Evolutionary conservation across 2,797 vertebrate genomes (phyloP).

Genomic region (Triplophysa bombifrons): DNA sequence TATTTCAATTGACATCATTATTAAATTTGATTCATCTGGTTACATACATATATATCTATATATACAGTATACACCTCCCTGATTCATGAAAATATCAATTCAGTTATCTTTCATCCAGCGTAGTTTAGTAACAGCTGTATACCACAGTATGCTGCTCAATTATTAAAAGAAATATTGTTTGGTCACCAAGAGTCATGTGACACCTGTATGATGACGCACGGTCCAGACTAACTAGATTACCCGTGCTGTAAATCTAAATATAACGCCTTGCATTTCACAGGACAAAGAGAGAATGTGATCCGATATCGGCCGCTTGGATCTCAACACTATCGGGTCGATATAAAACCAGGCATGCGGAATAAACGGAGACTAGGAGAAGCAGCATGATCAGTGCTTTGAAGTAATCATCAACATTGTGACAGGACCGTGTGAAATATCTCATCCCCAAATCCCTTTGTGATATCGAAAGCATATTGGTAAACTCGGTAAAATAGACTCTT

Average conservation of each 20-base stretch:
- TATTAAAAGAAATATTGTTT: conserved; percentile 16
- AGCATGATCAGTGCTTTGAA: background rate
- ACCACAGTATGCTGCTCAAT: no score
- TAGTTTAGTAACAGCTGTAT: no score
- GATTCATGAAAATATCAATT: background rate
- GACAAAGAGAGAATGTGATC: conserved; percentile 57
- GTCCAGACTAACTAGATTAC: conserved; percentile 45
- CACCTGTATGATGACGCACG: conserved; percentile 18
- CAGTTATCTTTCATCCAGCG: background rate
- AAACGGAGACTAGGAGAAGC: conserved; percentile 3
- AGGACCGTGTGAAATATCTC: conserved; percentile 25
- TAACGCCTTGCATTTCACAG: conserved; percentile 56
- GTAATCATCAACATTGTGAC: conserved; percentile 10
- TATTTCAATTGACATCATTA: no score
- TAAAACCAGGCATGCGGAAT: conserved; percentile 24
- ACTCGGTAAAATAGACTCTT: background rate
- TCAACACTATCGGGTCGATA: conserved; percentile 19
- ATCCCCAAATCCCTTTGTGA: background rate
- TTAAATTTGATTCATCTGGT: no score
- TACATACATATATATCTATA: no score
- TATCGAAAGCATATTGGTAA: background rate
- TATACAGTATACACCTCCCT: no score
- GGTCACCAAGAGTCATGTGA: conserved; percentile 9
- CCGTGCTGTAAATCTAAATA: conserved; percentile 52
- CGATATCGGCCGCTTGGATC: conserved; percentile 42